phyloP scores from a whole-genome alignment of 2,113 vertebrate species.

The Heloderma charlesbogerti region DNA sequence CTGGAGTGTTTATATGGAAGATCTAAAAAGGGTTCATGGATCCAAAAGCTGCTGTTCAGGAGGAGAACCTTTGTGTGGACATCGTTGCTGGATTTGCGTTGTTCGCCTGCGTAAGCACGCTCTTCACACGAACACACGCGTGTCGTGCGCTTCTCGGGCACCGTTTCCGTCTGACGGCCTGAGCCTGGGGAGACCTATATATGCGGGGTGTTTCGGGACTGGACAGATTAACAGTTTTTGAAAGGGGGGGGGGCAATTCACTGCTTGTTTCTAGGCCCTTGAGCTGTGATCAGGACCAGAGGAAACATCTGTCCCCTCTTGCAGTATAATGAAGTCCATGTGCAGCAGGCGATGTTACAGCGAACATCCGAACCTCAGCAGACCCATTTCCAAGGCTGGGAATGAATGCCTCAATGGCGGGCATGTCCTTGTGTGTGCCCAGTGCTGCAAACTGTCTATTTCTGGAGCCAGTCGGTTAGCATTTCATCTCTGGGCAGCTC shows the following conservation, averaged over 20 bases:
- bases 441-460: constrained; percentile 22
- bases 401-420: constrained; percentile 19
- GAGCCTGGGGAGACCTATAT: neutral
- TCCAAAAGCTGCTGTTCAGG: neutral
- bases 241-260: neutral
- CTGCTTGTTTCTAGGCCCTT: constrained; percentile 7
- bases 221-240: neutral
- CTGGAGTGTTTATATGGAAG: neutral
- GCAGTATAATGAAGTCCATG: constrained; percentile 23
- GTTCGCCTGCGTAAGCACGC: neutral
- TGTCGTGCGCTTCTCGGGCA: neutral
- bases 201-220: neutral
- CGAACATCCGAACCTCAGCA: constrained; percentile 12
- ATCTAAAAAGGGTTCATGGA: neutral
- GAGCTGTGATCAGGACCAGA: constrained; percentile 34
- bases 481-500: constrained; percentile 60
- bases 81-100: neutral
- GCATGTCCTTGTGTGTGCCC: constrained; percentile 34
- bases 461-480: constrained; percentile 57
- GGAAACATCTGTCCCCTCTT: constrained; percentile 54
- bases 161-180: neutral
- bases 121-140: neutral
- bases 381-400: neutral
- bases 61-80: neutral
- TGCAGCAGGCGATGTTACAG: constrained; percentile 20